These are phyloP conservation scores for Aegypius monachus DNA, from an alignment of 2,113 vertebrate genomes.

Conservation along the genomic window DNA sequence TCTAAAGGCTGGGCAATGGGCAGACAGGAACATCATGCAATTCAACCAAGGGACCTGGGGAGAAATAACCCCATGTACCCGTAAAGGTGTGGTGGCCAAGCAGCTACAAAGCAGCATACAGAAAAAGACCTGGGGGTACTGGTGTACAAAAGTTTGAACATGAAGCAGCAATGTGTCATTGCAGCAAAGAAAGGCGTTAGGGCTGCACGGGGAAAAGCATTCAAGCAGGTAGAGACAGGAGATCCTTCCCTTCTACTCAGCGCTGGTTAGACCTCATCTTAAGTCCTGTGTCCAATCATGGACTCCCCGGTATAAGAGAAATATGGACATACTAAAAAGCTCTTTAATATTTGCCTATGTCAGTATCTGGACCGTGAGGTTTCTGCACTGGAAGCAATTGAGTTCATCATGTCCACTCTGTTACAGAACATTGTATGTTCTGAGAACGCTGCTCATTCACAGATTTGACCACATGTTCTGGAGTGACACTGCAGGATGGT, in stretches of 20 bases:
- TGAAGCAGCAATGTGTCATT: neutral
- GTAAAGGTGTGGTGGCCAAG: neutral
- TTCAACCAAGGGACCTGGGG: neutral
- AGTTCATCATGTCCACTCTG: rapidly evolving
- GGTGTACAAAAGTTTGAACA: neutral
- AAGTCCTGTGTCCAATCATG: neutral
- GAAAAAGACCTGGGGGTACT: neutral
- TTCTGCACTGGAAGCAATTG: neutral
- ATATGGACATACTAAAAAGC: neutral
- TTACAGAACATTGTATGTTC: neutral
- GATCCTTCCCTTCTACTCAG: neutral
- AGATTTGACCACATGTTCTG: neutral
- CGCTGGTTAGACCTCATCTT: neutral
- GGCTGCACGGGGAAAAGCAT: neutral
- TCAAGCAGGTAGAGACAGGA: neutral
- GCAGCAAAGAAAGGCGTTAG: neutral
- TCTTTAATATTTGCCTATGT: neutral
- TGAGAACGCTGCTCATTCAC: neutral
- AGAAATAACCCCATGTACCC: neutral
- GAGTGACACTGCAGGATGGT: neutral
- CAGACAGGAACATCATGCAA: neutral
- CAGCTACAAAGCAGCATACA: neutral
- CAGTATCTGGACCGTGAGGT: neutral
- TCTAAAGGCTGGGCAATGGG: neutral
- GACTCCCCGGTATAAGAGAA: neutral